phyloP scores from a whole-genome alignment of 2,797 vertebrate genomes.

The Synanceia verrucosa region DNA sequence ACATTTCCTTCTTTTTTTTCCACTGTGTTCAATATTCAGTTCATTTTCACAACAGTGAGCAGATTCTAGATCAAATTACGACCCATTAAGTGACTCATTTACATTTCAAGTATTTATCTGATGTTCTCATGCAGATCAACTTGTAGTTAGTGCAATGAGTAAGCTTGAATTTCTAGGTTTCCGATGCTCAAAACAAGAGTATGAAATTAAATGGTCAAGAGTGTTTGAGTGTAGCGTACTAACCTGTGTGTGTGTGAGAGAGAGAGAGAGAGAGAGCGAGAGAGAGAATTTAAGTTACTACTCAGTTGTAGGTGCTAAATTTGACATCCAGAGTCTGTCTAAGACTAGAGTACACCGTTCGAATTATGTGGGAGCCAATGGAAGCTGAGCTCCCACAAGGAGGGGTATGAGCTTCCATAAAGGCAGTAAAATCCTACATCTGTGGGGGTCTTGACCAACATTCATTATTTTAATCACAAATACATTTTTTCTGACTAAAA shows the following conservation, averaged over 20 bases:
- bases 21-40: not conserved
- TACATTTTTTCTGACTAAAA: no score
- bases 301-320: no score
- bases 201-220: constrained; percentile 27
- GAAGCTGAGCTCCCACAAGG: no score
- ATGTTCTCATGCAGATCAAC: constrained; percentile 28
- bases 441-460: no score
- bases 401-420: no score
- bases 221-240: constrained; percentile 7
- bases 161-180: constrained; percentile 24
- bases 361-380: no score
- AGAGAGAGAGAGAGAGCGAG: no score
- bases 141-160: constrained; percentile 27
- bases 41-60: constrained; percentile 42
- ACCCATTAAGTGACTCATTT: constrained; percentile 49
- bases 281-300: no score
- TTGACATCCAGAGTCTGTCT: no score
- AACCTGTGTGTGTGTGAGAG: constrained; percentile 11
- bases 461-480: no score
- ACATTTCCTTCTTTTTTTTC: constrained; percentile 27
- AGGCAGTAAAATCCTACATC: no score
- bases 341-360: no score
- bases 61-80: constrained; percentile 40
- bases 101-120: constrained; percentile 42
- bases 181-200: constrained; percentile 10